phyloP scores from a whole-genome alignment of 2,113 vertebrate species.

The Dissostichus mawsoni region DNA sequence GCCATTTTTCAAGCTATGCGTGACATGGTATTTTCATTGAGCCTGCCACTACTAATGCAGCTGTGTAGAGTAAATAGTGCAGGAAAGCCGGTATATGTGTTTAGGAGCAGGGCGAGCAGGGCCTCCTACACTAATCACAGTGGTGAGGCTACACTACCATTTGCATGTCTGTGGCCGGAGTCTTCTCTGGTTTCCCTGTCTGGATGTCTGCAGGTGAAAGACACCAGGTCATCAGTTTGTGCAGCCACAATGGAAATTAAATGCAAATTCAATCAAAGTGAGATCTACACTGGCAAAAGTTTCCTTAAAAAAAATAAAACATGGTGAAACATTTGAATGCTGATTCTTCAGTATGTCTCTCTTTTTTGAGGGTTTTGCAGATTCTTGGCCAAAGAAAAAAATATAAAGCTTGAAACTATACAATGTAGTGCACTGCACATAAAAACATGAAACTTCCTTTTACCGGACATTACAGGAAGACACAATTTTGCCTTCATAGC shows the following conservation, averaged over 20 bases:
- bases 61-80: constrained; percentile 61
- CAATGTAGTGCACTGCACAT: neutral
- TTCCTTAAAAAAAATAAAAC: constrained; percentile 26
- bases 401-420: neutral
- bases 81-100: constrained; percentile 48
- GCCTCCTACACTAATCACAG: constrained; percentile 65
- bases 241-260: constrained; percentile 47
- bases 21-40: constrained; percentile 75
- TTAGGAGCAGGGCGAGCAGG: constrained; percentile 42
- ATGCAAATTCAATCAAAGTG: constrained; percentile 45
- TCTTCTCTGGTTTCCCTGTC: constrained; percentile 54
- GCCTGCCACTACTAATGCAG: constrained; percentile 76
- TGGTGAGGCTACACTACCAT: constrained; percentile 66
- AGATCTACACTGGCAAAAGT: neutral
- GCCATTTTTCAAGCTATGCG: constrained; percentile 75
- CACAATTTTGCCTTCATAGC: constrained; percentile 4
- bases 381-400: neutral
- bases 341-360: constrained; percentile 15
- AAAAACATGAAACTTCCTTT: constrained; percentile 13
- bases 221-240: constrained; percentile 34
- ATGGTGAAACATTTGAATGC: constrained; percentile 36
- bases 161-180: constrained; percentile 68
- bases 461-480: constrained; percentile 26
- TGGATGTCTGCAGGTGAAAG: constrained; percentile 37
- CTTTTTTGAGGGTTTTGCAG: neutral